Evolutionary conservation across 2,113 vertebrate species (phyloP).

Genomic region (Xiphias gladius): DNA sequence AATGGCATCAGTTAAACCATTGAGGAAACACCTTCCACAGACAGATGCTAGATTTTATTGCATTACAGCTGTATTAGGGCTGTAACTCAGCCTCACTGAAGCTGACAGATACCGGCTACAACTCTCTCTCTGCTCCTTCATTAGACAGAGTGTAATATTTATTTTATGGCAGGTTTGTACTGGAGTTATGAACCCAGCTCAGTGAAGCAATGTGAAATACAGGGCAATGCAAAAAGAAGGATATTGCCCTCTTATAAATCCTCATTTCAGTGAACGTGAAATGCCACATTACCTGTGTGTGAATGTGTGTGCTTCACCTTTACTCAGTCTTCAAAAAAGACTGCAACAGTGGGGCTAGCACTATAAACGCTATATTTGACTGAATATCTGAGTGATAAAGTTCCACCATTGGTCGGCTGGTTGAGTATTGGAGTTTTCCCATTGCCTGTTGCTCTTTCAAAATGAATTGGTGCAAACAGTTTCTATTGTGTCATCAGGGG

Average conservation of each 20-base stretch:
- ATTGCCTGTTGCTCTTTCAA: not conserved
- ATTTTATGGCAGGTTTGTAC: constrained; percentile 59
- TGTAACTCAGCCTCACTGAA: constrained; percentile 51
- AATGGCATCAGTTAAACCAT: constrained; percentile 51
- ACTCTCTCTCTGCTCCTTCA: constrained; percentile 28
- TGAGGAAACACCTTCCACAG: constrained; percentile 26
- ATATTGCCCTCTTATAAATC: constrained; percentile 58
- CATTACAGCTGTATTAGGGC: constrained; percentile 42
- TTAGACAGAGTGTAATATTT: constrained; percentile 54
- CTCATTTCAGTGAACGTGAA: constrained; percentile 44
- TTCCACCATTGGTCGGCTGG: too few species aligned
- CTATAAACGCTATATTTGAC: too few species aligned
- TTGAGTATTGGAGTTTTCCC: too few species aligned
- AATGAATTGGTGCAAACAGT: too few species aligned
- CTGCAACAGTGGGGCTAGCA: too few species aligned
- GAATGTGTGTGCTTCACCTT: not conserved
- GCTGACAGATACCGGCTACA: constrained; percentile 27
- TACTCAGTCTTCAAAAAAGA: not conserved
- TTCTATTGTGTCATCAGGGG: too few species aligned
- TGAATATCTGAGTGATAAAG: too few species aligned
- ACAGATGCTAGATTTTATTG: constrained; percentile 48
- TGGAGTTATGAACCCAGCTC: constrained; percentile 59
- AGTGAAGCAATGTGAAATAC: constrained; percentile 40
- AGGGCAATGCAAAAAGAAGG: constrained; percentile 41
- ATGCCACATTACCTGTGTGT: constrained; percentile 7